Evolutionary conservation across 2,797 vertebrate genomes (phyloP).

Genomic region (Monodelphis domestica): DNA sequence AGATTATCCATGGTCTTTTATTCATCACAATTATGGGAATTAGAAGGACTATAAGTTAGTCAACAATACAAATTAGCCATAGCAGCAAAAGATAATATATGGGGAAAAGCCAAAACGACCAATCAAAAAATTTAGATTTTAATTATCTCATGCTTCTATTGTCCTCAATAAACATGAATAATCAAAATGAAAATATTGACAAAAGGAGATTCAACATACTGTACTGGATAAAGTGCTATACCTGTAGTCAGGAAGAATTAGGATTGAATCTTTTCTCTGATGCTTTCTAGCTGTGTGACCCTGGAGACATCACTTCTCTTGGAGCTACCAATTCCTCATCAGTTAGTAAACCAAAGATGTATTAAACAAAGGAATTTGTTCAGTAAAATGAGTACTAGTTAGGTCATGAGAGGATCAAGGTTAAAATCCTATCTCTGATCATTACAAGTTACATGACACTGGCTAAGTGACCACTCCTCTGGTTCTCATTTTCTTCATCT

Average conservation of each 20-base stretch:
- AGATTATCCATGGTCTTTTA: constrained; percentile 6
- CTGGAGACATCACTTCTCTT: no score
- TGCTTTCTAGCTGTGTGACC: no score
- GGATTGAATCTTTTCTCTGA: no score
- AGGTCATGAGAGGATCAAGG: neutral
- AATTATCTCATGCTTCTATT: constrained; percentile 32
- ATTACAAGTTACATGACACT: neutral
- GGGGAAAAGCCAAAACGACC: constrained; percentile 9
- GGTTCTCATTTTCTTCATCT: neutral
- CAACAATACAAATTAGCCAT: constrained; percentile 34
- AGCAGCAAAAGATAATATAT: constrained; percentile 2
- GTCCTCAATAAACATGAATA: constrained; percentile 27
- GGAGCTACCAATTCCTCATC: no score
- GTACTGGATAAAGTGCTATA: no score
- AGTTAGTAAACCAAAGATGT: neutral
- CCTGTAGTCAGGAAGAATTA: no score
- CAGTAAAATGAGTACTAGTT: neutral
- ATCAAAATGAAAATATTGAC: neutral
- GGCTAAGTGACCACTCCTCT: neutral
- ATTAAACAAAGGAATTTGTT: constrained; percentile 34
- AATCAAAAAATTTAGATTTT: constrained; percentile 37
- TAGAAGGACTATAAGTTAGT: constrained; percentile 10
- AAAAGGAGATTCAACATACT: neutral
- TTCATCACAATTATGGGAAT: constrained; percentile 23
- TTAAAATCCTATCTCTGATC: neutral